Base-by-base conservation (phyloP, 2,113 vertebrate genomes). In the Chaetodon auriga region DNA sequence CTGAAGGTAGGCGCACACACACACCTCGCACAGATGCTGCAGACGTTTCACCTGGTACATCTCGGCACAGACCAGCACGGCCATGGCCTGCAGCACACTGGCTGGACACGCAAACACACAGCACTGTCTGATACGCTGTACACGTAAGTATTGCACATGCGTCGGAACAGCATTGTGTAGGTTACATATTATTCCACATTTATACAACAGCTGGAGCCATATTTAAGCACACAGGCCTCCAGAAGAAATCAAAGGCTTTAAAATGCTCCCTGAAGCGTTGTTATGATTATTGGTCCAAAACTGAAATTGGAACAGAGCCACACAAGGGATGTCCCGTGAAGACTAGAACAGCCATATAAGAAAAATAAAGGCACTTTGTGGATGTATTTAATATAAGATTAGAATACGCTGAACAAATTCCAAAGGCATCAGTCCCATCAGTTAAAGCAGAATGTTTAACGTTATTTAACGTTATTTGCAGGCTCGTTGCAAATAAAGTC, bases 21-120 rank as follows among this genome's bases (percentile, higher is more conserved):
- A 99, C 11, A 97, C 96, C 87, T 99, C 98, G 55, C 98, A 99
- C 73, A 99, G 97, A 51, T 98, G 97, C 95, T 98, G 97, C 25
- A 99, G 96, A 15, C 98, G 95, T 68, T 97, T 96, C 53, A 99
- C 97, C 78, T 99, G 98, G 93, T 99, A 99, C 98, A 99, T 99
- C 95, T 99, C 98, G 0, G 98, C 97, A 71, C 97, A 99, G 86
- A 99, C 96, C 82, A 99, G 87, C 88, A 99, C 96, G 4, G 98
- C 97, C 97, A 99, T 98, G 7, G 97, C 98, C 91, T 99, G 98
- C 66, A 97, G 94, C 92, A 99, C 97, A 82, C 97, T 97, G 66
- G 96, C 98, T 99, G 87, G 61, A 84, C 82, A 92, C 73, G 92
- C 69, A 92, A 58, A 89, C 68, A 83, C 69, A 89, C 55, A 80